These are phyloP conservation scores for Thecophora atra DNA, from an alignment of 2,888 invertebrate species.

Conservation along the genomic window DNA sequence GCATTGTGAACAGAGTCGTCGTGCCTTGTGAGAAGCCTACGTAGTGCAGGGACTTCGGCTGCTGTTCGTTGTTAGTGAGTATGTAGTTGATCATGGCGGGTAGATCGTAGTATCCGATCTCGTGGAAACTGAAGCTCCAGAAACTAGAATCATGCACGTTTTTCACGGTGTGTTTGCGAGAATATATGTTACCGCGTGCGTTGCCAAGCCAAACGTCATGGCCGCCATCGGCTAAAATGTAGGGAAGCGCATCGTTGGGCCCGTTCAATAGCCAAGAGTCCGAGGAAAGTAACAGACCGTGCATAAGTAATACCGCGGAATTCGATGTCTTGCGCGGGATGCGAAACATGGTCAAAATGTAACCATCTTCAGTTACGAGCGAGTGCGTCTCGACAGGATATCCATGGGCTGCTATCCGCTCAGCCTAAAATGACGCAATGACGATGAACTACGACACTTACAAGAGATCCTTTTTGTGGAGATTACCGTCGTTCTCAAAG, in stretches of 20 bases:
- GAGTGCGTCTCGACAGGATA: constrained; percentile 76
- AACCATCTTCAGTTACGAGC: constrained; percentile 55
- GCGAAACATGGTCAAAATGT: constrained; percentile 55
- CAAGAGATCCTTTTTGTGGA: neutral
- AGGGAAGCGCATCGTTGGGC: constrained; percentile 52
- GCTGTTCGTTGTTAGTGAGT: constrained; percentile 48
- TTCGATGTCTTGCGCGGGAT: constrained; percentile 58
- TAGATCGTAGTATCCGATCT: constrained; percentile 50
- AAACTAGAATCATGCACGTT: constrained; percentile 37
- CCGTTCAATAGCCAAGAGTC: constrained; percentile 57
- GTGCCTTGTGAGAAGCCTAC: constrained; percentile 62
- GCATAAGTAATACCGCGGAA: constrained; percentile 65
- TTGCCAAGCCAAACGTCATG: constrained; percentile 63
- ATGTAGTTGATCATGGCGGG: constrained; percentile 55
- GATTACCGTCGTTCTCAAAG: constrained; percentile 32
- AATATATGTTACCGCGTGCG: constrained; percentile 54
- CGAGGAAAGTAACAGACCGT: constrained; percentile 56
- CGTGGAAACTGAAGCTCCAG: constrained; percentile 51
- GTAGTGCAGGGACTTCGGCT: constrained; percentile 54
- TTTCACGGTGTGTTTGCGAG: constrained; percentile 48
- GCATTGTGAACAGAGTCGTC: constrained; percentile 52
- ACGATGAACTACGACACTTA: neutral
- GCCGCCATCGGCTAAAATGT: constrained; percentile 57
- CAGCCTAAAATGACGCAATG: constrained; percentile 41
- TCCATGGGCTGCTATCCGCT: constrained; percentile 61